A percentile compares a stretch with the other conserved stretches of the same genome.
These are phyloP conservation scores for Lottia scabra DNA, from an alignment of 2,888 invertebrate genomes.

Conservation along the genomic window DNA sequence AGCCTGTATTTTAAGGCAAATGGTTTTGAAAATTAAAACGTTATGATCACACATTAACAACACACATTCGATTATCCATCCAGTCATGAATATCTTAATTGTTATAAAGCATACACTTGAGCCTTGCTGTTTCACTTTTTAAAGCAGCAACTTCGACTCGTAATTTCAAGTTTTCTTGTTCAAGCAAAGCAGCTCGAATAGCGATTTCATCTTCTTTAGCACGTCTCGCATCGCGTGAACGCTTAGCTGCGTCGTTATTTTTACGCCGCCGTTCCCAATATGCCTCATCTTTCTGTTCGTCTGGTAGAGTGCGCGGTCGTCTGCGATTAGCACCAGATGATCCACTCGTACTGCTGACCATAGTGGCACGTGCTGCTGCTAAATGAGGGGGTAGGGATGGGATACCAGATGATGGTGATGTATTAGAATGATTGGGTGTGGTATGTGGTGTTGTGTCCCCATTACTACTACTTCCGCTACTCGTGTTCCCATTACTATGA, in stretches of 20 bases:
- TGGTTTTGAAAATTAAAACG: no score
- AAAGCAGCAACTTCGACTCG: conserved; percentile 78
- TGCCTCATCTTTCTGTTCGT: conserved; percentile 78
- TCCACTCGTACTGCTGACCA: conserved; percentile 20
- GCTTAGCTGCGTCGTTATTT: conserved; percentile 95
- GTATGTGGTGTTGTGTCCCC: conserved; percentile 19
- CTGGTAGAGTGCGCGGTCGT: conserved; percentile 60
- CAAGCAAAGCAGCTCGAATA: conserved; percentile 86
- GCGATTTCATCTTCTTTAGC: conserved; percentile 93
- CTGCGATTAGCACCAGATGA: conserved; percentile 28
- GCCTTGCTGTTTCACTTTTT: conserved; percentile 76
- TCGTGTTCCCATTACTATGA: conserved; percentile 17
- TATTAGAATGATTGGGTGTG: conserved; percentile 31
- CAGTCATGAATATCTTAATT: conserved; percentile 32
- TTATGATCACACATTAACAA: not conserved
- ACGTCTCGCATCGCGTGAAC: conserved; percentile 89
- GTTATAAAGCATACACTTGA: conserved; percentile 72
- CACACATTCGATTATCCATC: not conserved
- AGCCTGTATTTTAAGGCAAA: no score
- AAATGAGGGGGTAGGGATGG: conserved; percentile 26
- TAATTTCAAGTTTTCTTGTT: conserved; percentile 87
- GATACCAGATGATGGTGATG: conserved; percentile 20
- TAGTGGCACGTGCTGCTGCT: conserved; percentile 19
- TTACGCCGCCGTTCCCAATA: conserved; percentile 90
- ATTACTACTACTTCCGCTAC: conserved; percentile 20